A percentile compares a stretch with the other conserved stretches of the same genome.
Conservation (phyloP, 2,888 invertebrate species). For the Pristionchus entomophagus region DNA sequence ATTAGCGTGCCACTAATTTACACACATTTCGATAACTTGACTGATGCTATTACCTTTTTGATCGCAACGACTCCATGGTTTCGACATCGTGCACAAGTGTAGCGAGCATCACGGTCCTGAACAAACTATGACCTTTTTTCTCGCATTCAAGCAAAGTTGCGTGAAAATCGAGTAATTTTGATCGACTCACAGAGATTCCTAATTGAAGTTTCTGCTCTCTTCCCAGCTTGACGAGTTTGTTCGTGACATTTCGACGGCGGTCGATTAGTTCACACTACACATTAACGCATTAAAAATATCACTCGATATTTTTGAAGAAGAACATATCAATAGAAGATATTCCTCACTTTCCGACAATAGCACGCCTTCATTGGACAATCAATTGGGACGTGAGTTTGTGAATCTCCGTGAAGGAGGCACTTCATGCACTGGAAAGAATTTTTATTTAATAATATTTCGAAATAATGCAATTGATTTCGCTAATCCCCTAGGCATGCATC, state of each 20-base stretch:
- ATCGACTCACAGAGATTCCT: neutral
- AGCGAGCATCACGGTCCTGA: neutral
- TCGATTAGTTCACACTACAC: neutral
- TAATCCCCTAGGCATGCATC: neutral
- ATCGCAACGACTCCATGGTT: neutral
- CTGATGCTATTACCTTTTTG: slow-evolving; percentile 15
- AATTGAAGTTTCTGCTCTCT: neutral
- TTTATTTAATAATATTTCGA: neutral
- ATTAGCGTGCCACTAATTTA: no score
- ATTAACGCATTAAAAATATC: no score
- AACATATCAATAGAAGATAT: neutral
- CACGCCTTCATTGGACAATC: slow-evolving; percentile 1
- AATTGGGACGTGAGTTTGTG: neutral
- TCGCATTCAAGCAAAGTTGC: no score
- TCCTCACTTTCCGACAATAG: neutral
- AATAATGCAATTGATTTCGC: neutral
- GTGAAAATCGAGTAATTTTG: no score
- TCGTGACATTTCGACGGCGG: neutral
- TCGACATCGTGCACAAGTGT: neutral
- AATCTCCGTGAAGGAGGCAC: neutral
- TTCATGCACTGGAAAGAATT: slow-evolving; percentile 24
- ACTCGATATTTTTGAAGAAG: no score
- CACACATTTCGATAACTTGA: no score
- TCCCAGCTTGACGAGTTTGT: slow-evolving; percentile 12
- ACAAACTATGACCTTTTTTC: no score